Conservation (phyloP, 2,888 invertebrate genomes). For the Carterocephalus palaemon region DNA sequence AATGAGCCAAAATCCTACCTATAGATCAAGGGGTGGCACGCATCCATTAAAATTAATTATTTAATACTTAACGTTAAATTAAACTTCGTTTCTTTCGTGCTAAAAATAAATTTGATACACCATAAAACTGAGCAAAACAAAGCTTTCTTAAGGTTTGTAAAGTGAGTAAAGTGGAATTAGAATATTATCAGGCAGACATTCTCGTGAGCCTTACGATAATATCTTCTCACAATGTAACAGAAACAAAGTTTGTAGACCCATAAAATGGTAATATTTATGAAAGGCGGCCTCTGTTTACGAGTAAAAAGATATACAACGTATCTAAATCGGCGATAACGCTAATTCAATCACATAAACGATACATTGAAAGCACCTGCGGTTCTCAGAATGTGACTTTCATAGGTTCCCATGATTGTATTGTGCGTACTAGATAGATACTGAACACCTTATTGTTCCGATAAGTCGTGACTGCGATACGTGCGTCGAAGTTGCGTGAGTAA, state of each 20-base stretch:
- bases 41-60: no score
- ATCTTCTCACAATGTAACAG: no score
- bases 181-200: no score
- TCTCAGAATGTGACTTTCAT: conserved; percentile 56
- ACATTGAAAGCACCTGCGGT: conserved; percentile 25
- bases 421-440: conserved; percentile 24
- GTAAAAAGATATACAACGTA: neutral
- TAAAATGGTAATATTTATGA: neutral
- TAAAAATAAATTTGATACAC: no score
- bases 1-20: no score
- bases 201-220: no score
- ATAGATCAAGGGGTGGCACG: no score
- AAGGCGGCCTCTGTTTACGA: neutral
- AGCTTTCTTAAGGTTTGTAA: no score
- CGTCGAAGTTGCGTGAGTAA: conserved; percentile 54
- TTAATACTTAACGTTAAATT: no score
- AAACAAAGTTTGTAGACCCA: neutral
- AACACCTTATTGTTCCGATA: conserved; percentile 36
- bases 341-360: conserved; percentile 32
- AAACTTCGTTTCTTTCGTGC: no score
- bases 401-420: conserved; percentile 58
- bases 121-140: no score
- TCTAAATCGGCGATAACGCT: conserved; percentile 9
- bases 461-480: conserved; percentile 41
- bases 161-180: no score